phyloP scores from a whole-genome alignment of 2,888 invertebrate genomes.

The Apodemia duryi region DNA sequence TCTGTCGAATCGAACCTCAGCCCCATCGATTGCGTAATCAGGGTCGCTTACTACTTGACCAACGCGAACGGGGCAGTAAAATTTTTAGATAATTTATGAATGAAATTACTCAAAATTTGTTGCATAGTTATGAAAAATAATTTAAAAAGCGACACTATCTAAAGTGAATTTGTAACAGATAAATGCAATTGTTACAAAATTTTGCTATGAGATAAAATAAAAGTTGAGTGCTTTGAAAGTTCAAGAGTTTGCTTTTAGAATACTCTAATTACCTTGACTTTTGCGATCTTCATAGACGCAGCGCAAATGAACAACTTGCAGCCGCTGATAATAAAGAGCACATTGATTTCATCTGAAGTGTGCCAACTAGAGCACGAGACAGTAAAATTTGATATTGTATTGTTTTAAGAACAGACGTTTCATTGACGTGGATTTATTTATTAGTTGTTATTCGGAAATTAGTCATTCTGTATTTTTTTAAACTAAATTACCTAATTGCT shows the following conservation, averaged over 20 bases:
- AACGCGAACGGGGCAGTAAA: no score
- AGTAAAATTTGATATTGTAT: background rate
- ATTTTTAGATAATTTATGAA: no score
- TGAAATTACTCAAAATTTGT: no score
- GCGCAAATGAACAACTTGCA: constrained; percentile 6
- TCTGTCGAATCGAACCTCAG: no score
- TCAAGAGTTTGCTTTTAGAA: constrained; percentile 9
- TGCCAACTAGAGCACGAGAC: constrained; percentile 17
- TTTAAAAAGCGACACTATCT: background rate
- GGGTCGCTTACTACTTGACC: no score
- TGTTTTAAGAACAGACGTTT: background rate
- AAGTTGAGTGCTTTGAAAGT: constrained; percentile 1
- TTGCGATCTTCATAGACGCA: constrained; percentile 12
- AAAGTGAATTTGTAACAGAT: background rate
- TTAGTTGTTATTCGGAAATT: background rate
- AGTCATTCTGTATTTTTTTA: no score
- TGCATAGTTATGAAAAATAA: background rate
- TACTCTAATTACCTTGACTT: constrained; percentile 13
- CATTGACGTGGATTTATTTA: constrained; percentile 3
- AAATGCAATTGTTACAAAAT: background rate
- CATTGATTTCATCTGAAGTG: constrained; percentile 23
- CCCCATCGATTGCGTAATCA: no score
- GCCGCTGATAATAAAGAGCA: constrained; percentile 19
- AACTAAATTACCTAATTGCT: no score
- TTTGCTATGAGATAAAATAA: constrained; percentile 1